Percentiles rank a stretch among this genome's conserved stretches.
These are phyloP conservation scores for Acrocera orbiculus DNA, from an alignment of 2,888 invertebrate genomes.

Conservation along the genomic window DNA sequence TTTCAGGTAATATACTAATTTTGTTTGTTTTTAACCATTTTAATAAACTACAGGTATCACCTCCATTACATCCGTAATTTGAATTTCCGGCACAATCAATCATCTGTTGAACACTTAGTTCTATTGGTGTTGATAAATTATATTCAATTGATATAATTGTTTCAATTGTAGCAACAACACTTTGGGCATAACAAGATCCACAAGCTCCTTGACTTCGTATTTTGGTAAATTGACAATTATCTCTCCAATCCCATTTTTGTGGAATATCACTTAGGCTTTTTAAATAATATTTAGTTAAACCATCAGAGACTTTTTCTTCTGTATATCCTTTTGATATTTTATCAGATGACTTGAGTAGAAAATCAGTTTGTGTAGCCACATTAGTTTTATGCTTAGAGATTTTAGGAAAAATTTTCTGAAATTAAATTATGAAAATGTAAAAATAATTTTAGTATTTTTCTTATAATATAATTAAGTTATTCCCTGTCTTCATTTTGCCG, in stretches of 20 bases:
- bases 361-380: no score
- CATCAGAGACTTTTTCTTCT: constrained; percentile 1
- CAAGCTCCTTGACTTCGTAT: constrained; percentile 57
- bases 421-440: no score
- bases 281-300: no score
- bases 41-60: constrained; percentile 61
- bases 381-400: no score
- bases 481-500: no score
- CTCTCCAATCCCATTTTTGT: constrained; percentile 36
- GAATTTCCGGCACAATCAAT: constrained; percentile 62
- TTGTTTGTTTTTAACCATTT: constrained; percentile 47
- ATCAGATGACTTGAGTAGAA: no score
- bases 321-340: constrained; percentile 17
- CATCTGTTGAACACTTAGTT: constrained; percentile 48
- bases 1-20: constrained; percentile 37
- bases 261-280: constrained; percentile 7
- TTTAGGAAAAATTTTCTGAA: no score
- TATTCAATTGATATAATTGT: constrained; percentile 58
- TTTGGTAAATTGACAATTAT: constrained; percentile 44
- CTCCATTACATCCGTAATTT: constrained; percentile 61
- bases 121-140: constrained; percentile 53
- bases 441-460: no score
- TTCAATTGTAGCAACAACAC: constrained; percentile 55
- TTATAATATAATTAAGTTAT: no score
- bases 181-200: constrained; percentile 80